Percentiles rank a stretch among this genome's conserved stretches.
Conservation (phyloP, 1,140 invertebrate genomes). For the Brachionus asplanchnoidis region DNA sequence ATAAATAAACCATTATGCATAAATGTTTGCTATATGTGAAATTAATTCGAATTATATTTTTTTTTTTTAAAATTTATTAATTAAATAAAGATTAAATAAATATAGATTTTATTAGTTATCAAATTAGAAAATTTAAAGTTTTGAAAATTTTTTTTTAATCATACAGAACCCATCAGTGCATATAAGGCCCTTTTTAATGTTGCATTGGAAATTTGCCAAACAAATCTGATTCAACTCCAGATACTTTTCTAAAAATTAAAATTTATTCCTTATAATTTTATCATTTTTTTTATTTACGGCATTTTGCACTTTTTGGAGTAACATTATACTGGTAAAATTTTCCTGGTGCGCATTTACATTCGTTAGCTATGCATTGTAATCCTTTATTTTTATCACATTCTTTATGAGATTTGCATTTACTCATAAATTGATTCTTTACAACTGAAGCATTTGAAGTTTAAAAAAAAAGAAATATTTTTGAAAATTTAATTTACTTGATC, state of each 20-base stretch:
- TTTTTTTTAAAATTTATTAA: not conserved
- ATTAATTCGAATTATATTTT: too few species aligned
- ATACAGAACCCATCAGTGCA: not conserved
- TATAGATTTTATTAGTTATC: not conserved
- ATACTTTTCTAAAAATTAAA: not conserved
- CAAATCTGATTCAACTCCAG: not conserved
- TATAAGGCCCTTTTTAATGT: not conserved
- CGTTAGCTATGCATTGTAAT: not conserved
- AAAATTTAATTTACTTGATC: not conserved
- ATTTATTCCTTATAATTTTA: not conserved
- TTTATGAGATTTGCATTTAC: not conserved
- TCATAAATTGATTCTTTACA: not conserved
- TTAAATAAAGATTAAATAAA: not conserved
- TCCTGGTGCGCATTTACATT: not conserved
- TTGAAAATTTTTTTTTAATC: not conserved
- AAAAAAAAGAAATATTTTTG: not conserved
- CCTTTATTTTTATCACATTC: not conserved
- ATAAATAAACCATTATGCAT: too few species aligned
- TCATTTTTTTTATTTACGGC: not conserved
- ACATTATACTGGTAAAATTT: not conserved
- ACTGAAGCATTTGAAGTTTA: not conserved
- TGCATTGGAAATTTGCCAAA: not conserved
- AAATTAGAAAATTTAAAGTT: not conserved
- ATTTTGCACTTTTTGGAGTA: not conserved
- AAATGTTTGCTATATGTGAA: too few species aligned